Evolutionary conservation across 1,140 invertebrate species (phyloP).

Genomic region (Calycopis cecrops): DNA sequence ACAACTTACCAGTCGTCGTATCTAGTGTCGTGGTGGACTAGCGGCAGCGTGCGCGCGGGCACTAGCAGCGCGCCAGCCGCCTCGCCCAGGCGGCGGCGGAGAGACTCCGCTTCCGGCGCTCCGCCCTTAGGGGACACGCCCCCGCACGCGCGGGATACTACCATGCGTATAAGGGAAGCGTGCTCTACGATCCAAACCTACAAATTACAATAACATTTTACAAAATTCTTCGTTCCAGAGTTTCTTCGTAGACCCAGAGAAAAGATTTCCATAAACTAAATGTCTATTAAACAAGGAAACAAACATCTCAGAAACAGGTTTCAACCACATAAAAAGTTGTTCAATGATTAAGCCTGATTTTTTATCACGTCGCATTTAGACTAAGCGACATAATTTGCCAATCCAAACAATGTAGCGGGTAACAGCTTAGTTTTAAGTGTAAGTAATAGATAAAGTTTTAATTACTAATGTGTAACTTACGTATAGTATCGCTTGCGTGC

Average conservation of each 20-base stretch:
- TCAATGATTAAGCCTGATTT: no score
- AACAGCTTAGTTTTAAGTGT: not conserved
- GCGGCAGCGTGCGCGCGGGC: conserved; percentile 41
- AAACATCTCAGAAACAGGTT: no score
- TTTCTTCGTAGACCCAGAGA: no score
- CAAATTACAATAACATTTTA: not conserved
- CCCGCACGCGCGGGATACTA: conserved; percentile 83
- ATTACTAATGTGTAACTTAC: conserved; percentile 79
- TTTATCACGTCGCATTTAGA: no score
- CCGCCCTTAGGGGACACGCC: conserved; percentile 51
- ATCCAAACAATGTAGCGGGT: no score
- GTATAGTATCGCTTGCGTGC: conserved; percentile 84
- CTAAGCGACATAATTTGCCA: no score
- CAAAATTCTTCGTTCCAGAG: not conserved
- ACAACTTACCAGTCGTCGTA: conserved; percentile 54
- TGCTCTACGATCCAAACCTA: conserved; percentile 91
- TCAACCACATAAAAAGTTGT: no score
- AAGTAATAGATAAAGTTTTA: no score
- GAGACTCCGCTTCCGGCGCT: not conserved
- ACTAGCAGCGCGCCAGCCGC: conserved; percentile 51
- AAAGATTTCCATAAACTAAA: no score
- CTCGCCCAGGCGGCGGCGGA: conserved; percentile 34
- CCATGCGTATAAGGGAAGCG: conserved; percentile 86
- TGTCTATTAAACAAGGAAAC: no score
- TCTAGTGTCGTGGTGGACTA: conserved; percentile 49